Evolutionary conservation across 2,888 invertebrate species (phyloP).

Genomic region (Axea sp.): DNA sequence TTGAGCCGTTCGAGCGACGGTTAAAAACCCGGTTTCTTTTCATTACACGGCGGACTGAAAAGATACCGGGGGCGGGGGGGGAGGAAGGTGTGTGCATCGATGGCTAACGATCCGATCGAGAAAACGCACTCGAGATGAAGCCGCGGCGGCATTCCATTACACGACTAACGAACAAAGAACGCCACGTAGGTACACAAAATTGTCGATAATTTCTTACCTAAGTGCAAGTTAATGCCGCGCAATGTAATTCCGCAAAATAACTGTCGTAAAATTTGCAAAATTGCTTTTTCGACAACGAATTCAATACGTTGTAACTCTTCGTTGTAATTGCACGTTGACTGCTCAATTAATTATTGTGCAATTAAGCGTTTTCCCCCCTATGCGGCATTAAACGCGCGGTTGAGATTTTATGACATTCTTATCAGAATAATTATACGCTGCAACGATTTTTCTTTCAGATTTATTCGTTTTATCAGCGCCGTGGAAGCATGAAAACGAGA

Average conservation of each 20-base stretch:
- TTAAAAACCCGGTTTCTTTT: conserved; percentile 48
- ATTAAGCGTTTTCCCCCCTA: conserved; percentile 15
- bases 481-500: too few species aligned
- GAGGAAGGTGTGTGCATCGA: conserved; percentile 25
- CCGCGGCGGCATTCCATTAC: conserved; percentile 44
- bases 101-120: conserved; percentile 44
- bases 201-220: conserved; percentile 34
- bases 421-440: too few species aligned
- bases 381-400: conserved; percentile 9
- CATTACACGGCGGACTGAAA: conserved; percentile 41
- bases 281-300: conserved; percentile 19
- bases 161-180: conserved; percentile 48
- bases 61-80: conserved; percentile 7
- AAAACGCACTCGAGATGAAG: conserved; percentile 35
- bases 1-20: conserved; percentile 24
- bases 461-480: too few species aligned
- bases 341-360: conserved; percentile 34
- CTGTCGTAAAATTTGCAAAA: conserved; percentile 28
- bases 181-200: conserved; percentile 30
- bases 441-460: too few species aligned
- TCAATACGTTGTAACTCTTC: background rate
- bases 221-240: conserved; percentile 13
- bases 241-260: conserved; percentile 24
- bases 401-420: too few species aligned
- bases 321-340: conserved; percentile 16